phyloP scores from a whole-genome alignment of 2,888 invertebrate species.

The Volucella bombylans region DNA sequence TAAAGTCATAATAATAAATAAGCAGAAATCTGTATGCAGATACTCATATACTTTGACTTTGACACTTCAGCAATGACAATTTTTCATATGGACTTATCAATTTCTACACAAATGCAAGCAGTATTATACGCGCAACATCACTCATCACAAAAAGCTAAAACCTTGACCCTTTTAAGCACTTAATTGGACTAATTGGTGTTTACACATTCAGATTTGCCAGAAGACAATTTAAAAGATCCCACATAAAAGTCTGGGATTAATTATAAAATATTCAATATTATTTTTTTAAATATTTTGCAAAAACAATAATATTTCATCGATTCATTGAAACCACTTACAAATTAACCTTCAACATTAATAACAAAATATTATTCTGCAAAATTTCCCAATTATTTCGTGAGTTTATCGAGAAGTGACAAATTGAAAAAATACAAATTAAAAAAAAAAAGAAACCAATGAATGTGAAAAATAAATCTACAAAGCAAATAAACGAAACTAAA shows the following conservation, averaged over 20 bases:
- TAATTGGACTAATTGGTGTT: too few species aligned
- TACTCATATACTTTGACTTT: too few species aligned
- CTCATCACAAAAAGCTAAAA: too few species aligned
- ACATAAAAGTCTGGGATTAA: neutral
- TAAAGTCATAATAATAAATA: too few species aligned
- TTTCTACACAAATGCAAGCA: too few species aligned
- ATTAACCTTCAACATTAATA: slow-evolving; percentile 34
- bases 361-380: slow-evolving; percentile 26
- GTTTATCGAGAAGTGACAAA: slow-evolving; percentile 14
- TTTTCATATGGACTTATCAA: too few species aligned
- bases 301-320: slow-evolving; percentile 45
- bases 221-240: too few species aligned
- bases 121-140: too few species aligned
- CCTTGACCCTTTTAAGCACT: too few species aligned
- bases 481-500: slow-evolving; percentile 47
- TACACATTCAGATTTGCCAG: too few species aligned
- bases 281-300: slow-evolving; percentile 5
- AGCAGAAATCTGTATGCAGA: too few species aligned
- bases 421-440: neutral
- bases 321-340: slow-evolving; percentile 8
- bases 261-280: neutral
- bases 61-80: too few species aligned
- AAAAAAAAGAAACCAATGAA: slow-evolving; percentile 1
- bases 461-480: slow-evolving; percentile 40
- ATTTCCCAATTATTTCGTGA: slow-evolving; percentile 32